Base-by-base conservation (phyloP, 2,888 invertebrate species). In the Agrochola circellaris region DNA sequence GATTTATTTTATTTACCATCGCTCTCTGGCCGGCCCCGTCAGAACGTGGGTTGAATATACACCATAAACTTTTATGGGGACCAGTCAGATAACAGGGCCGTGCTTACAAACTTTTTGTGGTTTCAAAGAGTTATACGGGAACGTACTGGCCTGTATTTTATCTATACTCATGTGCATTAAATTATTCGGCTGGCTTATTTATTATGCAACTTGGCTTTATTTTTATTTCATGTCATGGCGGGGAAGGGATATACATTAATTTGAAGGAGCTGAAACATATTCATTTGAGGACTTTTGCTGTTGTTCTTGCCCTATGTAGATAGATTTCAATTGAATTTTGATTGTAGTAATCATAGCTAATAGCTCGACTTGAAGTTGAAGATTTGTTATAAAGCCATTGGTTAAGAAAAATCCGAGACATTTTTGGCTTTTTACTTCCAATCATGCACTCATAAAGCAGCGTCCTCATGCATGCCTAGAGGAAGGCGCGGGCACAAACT, bases 41-140 rank as follows among this genome's bases (percentile, higher is more conserved):
- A 69, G 82, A 87, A 89, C 92, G 91, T 91, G 91, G 91, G 89
- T 89, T 89, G 92, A 90, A 91, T 92, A 91, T 88, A 91, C 91
- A 88, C 92, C 90, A 91, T 94, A 90, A 93, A 94, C 86, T 91
- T 94, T 94, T 93, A 94, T 93, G 90, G 91, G 89, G 86, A 79
- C 90, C 90, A 89, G 84, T 76, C 85, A 89, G 93, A 93, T 93
- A 93, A 92, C 90, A 87, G 83, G 81, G 83, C 86, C 86, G 73
- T 62, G 80, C 84, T 80, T 79, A 75, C 80, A 75, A 78, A 76
- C 81, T 85, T 89, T 92, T 92, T 91, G 91, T 90, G 88, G 86
- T 87, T 85, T 83, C 73, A 79, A 77, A 81, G 86, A 89, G 81
- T 86, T 85, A 86, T 84, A 66, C 65, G 62, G 62, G 72, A 62